phyloP scores from a whole-genome alignment of 2,888 invertebrate genomes.

The Ormia ochracea region DNA sequence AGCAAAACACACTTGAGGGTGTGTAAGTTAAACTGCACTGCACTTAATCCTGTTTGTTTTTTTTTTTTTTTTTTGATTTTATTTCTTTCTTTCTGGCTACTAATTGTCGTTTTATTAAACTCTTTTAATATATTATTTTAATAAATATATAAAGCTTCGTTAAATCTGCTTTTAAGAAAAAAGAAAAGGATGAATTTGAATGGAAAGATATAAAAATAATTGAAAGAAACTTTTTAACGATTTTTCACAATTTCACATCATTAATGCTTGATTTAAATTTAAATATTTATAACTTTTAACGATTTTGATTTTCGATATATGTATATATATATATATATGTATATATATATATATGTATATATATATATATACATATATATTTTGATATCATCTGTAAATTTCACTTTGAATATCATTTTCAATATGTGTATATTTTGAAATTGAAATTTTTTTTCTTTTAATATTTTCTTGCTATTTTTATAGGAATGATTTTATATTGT shows the following conservation, averaged over 20 bases:
- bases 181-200: not conserved
- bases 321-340: too few species aligned
- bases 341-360: too few species aligned
- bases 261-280: not conserved
- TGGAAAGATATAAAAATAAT: not conserved
- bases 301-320: too few species aligned
- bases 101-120: conserved; percentile 36
- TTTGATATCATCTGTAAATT: not conserved
- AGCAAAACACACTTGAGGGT: conserved; percentile 42
- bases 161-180: conserved; percentile 32
- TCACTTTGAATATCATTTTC: conserved; percentile 44
- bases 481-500: conserved; percentile 50
- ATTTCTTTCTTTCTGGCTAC: not conserved
- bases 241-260: conserved; percentile 36
- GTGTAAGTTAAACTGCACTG: conserved; percentile 43
- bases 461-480: conserved; percentile 51
- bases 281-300: conserved; percentile 1
- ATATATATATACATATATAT: too few species aligned
- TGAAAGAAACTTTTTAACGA: not conserved
- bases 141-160: conserved; percentile 58
- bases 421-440: conserved; percentile 45
- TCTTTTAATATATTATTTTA: conserved; percentile 66
- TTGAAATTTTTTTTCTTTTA: conserved; percentile 26
- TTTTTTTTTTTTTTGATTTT: conserved; percentile 19
- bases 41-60: not conserved